Base-by-base conservation (phyloP, 2,113 vertebrate species). In the Seriola rivoliana region DNA sequence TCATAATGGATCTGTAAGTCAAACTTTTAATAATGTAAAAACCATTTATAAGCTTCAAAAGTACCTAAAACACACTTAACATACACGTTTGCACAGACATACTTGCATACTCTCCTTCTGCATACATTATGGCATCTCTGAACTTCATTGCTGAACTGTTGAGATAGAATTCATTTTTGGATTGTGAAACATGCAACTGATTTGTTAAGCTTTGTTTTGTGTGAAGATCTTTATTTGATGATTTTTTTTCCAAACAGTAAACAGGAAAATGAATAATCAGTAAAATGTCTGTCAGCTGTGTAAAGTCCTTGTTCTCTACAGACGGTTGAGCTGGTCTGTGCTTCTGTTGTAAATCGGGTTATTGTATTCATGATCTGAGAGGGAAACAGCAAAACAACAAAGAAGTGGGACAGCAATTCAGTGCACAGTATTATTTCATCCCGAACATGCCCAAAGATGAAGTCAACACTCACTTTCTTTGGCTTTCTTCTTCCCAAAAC, bases 311-410 rank as follows among this genome's bases (percentile, higher is more conserved):
- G 2, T 38, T 23, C 7, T 82, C 78, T 90, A 93, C 19, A 64
- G 36, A 2, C 6, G 73, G 68, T 86, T 75, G 60, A 85, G 60
- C 10, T 55, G 48, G 3, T 91, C 84, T 4, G 23, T 36, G 77
- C 78, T 88, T 32, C 78, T 83, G 79, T 67, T 92, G 86, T 95
- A 95, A 78, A 95, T 92, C 0, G 94, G 94, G 66, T 95, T 95
- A 75, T 82, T 67, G 78, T 79, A 86, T 44, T 93, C 81, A 63
- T 19, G n/a, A 8, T 82, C 93, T 92, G 86, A 59, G 55, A 48
- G 19, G 52, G 21, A 85, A 54, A 84, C 59, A 78, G 54, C 0
- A 17, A 48, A 60, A 84, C 59, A 78, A 58, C 0, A 19, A 44
- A 60, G n/a, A 79, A 69, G 17, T 63, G 29, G 25, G 19, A 74